Conservation (phyloP, 2,797 vertebrate genomes). For the Chrysocyon brachyurus region DNA sequence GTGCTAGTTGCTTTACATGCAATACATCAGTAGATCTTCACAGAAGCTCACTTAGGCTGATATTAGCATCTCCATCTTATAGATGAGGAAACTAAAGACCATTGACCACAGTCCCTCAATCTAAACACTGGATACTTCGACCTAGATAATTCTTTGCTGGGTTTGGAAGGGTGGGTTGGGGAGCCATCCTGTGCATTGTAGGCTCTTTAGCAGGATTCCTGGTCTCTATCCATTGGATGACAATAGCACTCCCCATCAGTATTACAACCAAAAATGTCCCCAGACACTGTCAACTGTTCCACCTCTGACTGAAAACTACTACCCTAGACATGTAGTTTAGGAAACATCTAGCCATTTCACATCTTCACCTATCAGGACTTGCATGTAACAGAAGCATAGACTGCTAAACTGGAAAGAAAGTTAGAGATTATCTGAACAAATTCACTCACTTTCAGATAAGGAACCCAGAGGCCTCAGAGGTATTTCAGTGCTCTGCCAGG, state of each 20-base stretch:
- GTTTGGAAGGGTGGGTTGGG: rapidly evolving
- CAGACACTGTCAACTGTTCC: not conserved
- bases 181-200: not conserved
- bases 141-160: not conserved
- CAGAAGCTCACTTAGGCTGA: not conserved
- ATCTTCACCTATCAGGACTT: not conserved
- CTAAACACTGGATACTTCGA: not conserved
- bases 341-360: not conserved
- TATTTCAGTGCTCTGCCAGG: not conserved
- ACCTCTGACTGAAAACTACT: not conserved
- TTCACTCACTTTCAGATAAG: not conserved
- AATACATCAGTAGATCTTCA: not conserved
- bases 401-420: conserved; percentile 29
- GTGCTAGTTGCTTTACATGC: not conserved
- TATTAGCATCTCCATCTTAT: not conserved
- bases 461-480: not conserved
- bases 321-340: not conserved
- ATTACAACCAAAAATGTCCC: conserved; percentile 9
- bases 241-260: not conserved
- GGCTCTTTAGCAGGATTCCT: not conserved
- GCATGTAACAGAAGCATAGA: not conserved
- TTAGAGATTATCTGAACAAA: conserved; percentile 23
- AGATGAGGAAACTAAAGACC: conserved; percentile 5
- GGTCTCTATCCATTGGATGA: not conserved
- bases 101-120: conserved; percentile 20